phyloP scores from a whole-genome alignment of 2,113 vertebrate genomes.

The Rissa tridactyla region DNA sequence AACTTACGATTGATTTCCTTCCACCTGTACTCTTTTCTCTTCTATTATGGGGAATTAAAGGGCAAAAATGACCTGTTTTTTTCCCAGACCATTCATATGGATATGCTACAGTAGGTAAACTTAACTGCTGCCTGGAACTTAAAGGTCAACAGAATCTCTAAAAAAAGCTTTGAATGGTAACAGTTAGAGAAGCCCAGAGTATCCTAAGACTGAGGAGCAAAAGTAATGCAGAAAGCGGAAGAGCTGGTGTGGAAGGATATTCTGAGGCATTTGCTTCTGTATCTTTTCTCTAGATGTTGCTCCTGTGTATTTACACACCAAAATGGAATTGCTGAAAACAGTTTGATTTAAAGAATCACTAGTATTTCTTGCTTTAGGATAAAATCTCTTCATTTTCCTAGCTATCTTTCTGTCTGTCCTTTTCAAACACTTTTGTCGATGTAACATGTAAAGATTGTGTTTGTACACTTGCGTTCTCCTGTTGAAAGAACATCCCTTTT shows the following conservation, averaged over 20 bases:
- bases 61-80: slow-evolving; percentile 61
- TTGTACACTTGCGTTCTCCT: background rate
- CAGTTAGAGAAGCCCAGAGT: background rate
- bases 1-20: slow-evolving; percentile 80
- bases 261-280: background rate
- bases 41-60: slow-evolving; percentile 73
- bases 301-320: background rate
- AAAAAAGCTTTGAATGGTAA: background rate
- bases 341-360: background rate
- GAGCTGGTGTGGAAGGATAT: background rate
- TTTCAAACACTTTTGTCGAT: background rate
- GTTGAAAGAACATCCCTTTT: background rate
- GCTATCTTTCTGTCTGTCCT: background rate
- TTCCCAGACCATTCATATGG: slow-evolving; percentile 33
- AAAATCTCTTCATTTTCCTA: background rate
- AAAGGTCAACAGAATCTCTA: slow-evolving; percentile 57
- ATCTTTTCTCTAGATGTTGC: background rate
- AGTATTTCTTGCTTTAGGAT: background rate
- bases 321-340: background rate
- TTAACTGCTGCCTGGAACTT: slow-evolving; percentile 23
- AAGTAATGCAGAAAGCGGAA: background rate
- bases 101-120: slow-evolving; percentile 56
- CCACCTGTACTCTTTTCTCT: slow-evolving; percentile 63
- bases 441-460: background rate
- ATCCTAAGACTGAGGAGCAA: background rate